Percentiles rank a stretch among this genome's conserved stretches.
phyloP scores from a whole-genome alignment of 2,113 vertebrate species.

The Pleuronectes platessa region DNA sequence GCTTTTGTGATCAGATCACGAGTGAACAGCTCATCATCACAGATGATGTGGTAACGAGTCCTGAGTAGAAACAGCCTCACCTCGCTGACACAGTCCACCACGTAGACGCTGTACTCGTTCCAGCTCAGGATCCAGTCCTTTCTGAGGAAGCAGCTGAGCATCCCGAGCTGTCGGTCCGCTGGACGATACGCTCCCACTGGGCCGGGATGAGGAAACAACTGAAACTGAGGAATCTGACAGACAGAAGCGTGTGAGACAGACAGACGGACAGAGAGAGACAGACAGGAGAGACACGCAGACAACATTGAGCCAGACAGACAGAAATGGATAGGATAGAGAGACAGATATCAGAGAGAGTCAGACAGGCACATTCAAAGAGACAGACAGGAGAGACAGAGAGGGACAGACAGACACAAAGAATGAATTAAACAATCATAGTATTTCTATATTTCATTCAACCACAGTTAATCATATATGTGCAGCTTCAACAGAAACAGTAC shows the following conservation, averaged over 20 bases:
- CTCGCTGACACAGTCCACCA: slow-evolving; percentile 88
- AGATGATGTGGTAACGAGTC: no score
- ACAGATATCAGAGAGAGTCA: not conserved
- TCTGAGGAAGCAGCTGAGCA: slow-evolving; percentile 89
- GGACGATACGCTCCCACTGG: slow-evolving; percentile 79
- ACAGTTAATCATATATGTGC: no score
- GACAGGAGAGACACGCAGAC: not conserved
- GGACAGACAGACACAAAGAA: no score
- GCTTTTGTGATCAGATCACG: no score
- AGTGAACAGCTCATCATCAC: no score
- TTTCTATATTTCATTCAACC: no score
- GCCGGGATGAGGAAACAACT: slow-evolving; percentile 89
- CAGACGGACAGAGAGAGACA: not conserved
- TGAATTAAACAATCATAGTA: no score
- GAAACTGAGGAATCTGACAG: slow-evolving; percentile 85
- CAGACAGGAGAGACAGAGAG: no score
- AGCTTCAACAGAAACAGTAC: no score
- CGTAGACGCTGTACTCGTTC: slow-evolving; percentile 96
- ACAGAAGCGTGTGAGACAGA: not conserved
- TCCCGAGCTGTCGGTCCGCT: slow-evolving; percentile 89
- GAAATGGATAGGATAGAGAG: not conserved
- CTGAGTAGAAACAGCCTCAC: slow-evolving; percentile 58
- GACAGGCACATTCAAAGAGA: no score
- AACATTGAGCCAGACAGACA: not conserved
- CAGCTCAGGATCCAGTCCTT: slow-evolving; percentile 96